Evolutionary conservation across 2,113 vertebrate genomes (phyloP), one percentile per base, ranked within the genome.

Genomic region (Panthera uncia): DNA sequence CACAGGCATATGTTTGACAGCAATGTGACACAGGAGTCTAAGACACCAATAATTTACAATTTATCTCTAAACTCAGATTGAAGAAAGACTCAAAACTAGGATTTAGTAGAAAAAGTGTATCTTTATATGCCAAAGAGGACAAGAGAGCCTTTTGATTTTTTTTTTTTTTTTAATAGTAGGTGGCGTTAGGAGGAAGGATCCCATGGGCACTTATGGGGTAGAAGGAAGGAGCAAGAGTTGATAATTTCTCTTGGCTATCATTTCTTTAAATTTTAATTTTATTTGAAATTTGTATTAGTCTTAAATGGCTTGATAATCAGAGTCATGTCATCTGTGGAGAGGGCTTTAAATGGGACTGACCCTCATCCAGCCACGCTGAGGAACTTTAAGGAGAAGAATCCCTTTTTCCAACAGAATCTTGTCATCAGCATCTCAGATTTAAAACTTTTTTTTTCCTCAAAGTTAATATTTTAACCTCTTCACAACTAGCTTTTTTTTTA

Each of bases 31-130:
- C 96, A 98, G 19, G 88, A 98, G 93, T 94, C 78, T 95, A 98
- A 98, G 91, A 97, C 96, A 98, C 92, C 96, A 45, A 97, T 97
- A 95, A 97, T 68, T 98, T 96, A 98, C 97, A 96, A 90, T 98
- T 98, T 97, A 98, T 79, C 95, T 97, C 96, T 86, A 95, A 98
- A 96, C 92, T 96, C 91, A 97, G 91, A 96, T 68, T 96, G 95
- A 97, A 98, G 91, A 96, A 89, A 97, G 97, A 69, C n/a, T 83
- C 85, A 95, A 83, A 96, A 97, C n/a, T 91, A 85, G 85, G 65
- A 88, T 36, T 94, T 96, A 98, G 97, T 91, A 68, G 38, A 89
- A 38, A 97, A 97, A 95, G 14, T 82, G 19, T 83, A 98, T 92
- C 78, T 23, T 82, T 91, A 84, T 1, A 69, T 85, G 66, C 19